phyloP scores from a whole-genome alignment of 2,797 vertebrate genomes.

The Buceros bicornis region DNA sequence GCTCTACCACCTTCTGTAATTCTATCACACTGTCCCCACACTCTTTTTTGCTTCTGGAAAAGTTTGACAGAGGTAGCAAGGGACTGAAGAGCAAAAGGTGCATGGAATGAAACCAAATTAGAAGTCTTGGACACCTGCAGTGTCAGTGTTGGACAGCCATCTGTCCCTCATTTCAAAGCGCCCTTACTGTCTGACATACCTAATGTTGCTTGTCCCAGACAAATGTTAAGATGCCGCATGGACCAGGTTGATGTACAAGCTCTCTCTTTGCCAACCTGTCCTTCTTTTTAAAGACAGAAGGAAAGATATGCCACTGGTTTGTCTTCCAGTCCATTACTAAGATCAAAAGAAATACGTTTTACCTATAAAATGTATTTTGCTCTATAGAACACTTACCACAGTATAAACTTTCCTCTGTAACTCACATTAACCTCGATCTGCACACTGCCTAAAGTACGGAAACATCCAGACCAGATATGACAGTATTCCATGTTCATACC shows the following conservation, averaged over 20 bases:
- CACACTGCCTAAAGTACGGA: neutral
- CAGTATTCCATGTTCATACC: neutral
- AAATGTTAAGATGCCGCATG: neutral
- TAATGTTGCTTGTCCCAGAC: slow-evolving; percentile 24
- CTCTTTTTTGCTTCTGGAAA: slow-evolving; percentile 12
- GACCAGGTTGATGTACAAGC: neutral
- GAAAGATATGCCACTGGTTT: neutral
- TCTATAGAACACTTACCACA: neutral
- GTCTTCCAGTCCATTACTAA: neutral
- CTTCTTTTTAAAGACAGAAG: neutral
- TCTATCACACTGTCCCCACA: neutral
- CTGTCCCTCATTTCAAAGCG: slow-evolving; percentile 19
- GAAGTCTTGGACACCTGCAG: neutral
- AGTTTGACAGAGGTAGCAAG: neutral
- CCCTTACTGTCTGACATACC: neutral
- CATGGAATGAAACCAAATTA: neutral
- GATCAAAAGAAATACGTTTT: neutral
- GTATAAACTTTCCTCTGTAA: neutral
- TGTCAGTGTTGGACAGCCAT: slow-evolving; percentile 49
- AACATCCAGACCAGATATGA: neutral
- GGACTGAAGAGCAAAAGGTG: slow-evolving; percentile 35
- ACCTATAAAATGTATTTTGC: neutral
- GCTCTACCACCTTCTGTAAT: neutral
- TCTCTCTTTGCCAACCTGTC: neutral
- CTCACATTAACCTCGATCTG: neutral